Base-by-base conservation (phyloP, 2,113 vertebrate species). In the Hippolais icterina region DNA sequence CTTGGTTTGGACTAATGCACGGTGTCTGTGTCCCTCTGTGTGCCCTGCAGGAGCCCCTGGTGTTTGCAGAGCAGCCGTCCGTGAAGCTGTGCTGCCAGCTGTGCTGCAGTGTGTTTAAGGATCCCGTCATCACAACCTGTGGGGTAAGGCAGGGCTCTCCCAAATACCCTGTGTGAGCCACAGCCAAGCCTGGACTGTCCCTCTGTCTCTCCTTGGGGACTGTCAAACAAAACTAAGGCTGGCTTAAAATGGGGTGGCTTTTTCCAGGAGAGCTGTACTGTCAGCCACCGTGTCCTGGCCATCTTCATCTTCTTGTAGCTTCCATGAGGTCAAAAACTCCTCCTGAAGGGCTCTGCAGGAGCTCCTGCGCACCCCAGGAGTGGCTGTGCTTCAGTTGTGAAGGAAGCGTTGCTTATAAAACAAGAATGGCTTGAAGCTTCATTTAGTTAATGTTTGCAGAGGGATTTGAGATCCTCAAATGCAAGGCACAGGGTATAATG, bases 51-150 rank as follows among this genome's bases (percentile, higher is more conserved):
- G 99, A 99, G 96, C 99, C 99, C 0, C 97, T 99, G 98, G 99
- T 99, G 87, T 99, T 99, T 97, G 99, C 99, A 0, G 99, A 99
- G 94, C 99, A 99, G 96, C 99, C 99, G 0, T 99, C 99, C 0
- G 99, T 99, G 47, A 99, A 99, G 94, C 98, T 99, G 68, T 99
- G 99, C 96, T 99, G 99, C 93, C 99, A 99, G 94, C 98, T 99
- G 65, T 99, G 99, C 97, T 99, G 99, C 90, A 98, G 98, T 2
- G 99, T 99, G 54, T 99, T 99, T 95, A 99, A 99, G 97, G 99
- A 99, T 96, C 99, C 99, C 0, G 99, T 99, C 97, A 99, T 99
- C 98, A 99, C 99, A 72, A 99, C 99, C 12, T 99, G 99, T 83
- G 99, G 99, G 98, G 99, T 99, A 96, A 98, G 99, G 94, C 89